Conservation (phyloP, 2,113 vertebrate genomes). For the Larimichthys polyactis region DNA sequence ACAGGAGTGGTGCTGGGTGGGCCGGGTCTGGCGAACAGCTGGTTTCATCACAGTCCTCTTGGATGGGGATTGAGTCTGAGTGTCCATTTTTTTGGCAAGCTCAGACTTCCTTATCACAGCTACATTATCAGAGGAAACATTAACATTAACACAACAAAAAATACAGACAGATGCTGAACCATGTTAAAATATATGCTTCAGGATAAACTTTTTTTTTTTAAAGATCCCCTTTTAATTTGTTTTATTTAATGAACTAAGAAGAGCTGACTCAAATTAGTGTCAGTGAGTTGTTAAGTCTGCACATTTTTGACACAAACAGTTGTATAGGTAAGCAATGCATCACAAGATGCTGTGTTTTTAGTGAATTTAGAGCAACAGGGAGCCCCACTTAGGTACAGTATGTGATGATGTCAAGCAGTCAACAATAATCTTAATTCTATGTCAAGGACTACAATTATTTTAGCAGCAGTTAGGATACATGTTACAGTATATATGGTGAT, state of each 20-base stretch:
- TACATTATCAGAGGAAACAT: constrained; percentile 72
- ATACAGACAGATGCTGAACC: not conserved
- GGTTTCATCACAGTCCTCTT: constrained; percentile 96
- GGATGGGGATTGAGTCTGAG: constrained; percentile 94
- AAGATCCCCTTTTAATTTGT: not conserved
- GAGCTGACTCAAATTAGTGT: constrained; percentile 2
- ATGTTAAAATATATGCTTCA: not conserved
- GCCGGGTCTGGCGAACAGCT: constrained; percentile 93
- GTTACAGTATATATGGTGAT: not conserved
- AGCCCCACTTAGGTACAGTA: not conserved
- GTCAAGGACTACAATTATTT: not conserved
- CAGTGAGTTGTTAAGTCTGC: not conserved
- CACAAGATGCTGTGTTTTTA: not conserved
- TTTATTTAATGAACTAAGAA: not conserved
- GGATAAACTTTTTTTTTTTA: not conserved
- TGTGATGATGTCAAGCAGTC: not conserved
- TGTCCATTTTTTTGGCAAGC: constrained; percentile 96
- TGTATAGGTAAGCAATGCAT: not conserved
- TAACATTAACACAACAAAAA: constrained; percentile 19
- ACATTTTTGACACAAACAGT: not conserved
- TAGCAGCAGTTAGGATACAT: not conserved
- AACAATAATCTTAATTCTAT: not conserved
- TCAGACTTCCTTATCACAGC: constrained; percentile 98
- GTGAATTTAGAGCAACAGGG: not conserved
- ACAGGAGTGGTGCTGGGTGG: constrained; percentile 95